Evolutionary conservation across 2,888 invertebrate genomes (phyloP), one percentile per base, ranked within the genome.

Genomic region (Drosophila flavopinicola): DNA sequence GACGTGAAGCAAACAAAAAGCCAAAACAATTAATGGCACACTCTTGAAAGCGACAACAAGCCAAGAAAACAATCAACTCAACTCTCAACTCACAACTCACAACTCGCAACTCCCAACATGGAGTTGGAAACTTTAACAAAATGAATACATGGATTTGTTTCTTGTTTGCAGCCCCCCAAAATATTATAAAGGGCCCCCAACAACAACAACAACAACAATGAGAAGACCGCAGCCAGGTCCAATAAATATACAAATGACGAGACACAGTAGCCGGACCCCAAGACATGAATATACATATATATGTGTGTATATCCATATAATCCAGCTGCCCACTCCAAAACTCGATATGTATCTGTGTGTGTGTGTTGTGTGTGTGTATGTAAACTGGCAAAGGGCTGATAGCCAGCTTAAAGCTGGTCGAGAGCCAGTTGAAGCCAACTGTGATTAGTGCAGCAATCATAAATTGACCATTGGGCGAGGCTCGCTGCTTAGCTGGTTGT

Each of bases 381-480:
- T 23, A 27, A 25, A 11, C 32, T 25, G 49, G 67, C 29, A 57
- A 51, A 39, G 23, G 35, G 68, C 68, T 37, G 54, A 54, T 70
- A 65, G 42, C 24, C 48, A 39, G 33, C 30, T 47, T 32, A 9
- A 11, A 17, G 47, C 27, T 17, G 38, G 57, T 64, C 74, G 74
- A 76, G 59, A 58, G 61, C 70, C n/a, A n/a, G 57, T 65, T 64
- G 61, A 66, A 79, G 57, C 58, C 80, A 66, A 52, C 75, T 73
- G 84, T 87, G 83, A 87, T 82, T 82, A 78, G 87, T 82, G 87
- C 42, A 48, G 78, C 84, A 80, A 84, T 86, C 86, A 84, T 79
- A 78, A 84, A 77, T 66, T 77, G 80, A 69, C 77, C 84, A 44
- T 45, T 68, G 78, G 83, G 67, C 60, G 71, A 61, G 83, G 59